Evolutionary conservation across 1,140 invertebrate genomes (phyloP).

Genomic region (Neodiprion pinetum): DNA sequence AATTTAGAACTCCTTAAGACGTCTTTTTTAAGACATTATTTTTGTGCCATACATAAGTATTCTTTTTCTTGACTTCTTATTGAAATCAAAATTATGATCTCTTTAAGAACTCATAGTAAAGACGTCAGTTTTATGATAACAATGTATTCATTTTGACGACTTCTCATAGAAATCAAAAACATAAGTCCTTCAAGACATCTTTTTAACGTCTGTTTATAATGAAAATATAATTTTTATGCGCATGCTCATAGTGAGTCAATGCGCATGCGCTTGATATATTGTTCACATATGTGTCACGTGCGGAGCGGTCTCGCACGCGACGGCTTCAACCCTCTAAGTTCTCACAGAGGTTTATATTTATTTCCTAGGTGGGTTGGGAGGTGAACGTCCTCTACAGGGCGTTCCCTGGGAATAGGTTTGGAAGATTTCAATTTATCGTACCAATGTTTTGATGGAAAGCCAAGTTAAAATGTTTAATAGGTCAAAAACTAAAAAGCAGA

Average conservation of each 20-base stretch:
- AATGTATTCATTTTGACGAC: constrained; percentile 9
- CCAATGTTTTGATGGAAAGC: no score
- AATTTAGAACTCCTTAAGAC: constrained; percentile 3
- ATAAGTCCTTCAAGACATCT: neutral
- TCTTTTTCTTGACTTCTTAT: constrained; percentile 7
- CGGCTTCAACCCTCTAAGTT: no score
- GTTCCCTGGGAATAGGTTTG: no score
- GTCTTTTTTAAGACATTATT: constrained; percentile 15
- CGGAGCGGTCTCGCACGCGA: no score
- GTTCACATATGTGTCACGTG: no score
- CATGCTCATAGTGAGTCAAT: neutral
- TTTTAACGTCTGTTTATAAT: no score
- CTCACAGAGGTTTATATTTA: no score
- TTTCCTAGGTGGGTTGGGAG: no score
- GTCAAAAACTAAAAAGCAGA: no score
- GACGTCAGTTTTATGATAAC: constrained; percentile 5
- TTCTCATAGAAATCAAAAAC: constrained; percentile 10
- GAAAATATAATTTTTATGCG: neutral
- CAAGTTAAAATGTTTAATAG: no score
- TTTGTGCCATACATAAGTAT: neutral
- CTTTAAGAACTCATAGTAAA: constrained; percentile 6
- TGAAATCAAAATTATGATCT: neutral
- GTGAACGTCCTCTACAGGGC: no score
- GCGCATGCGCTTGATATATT: constrained; percentile 6
- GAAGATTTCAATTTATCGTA: no score